Percentiles rank a stretch among this genome's conserved stretches.
Conservation (phyloP, 2,888 invertebrate species). For the Sphaerophoria rueppellii region DNA sequence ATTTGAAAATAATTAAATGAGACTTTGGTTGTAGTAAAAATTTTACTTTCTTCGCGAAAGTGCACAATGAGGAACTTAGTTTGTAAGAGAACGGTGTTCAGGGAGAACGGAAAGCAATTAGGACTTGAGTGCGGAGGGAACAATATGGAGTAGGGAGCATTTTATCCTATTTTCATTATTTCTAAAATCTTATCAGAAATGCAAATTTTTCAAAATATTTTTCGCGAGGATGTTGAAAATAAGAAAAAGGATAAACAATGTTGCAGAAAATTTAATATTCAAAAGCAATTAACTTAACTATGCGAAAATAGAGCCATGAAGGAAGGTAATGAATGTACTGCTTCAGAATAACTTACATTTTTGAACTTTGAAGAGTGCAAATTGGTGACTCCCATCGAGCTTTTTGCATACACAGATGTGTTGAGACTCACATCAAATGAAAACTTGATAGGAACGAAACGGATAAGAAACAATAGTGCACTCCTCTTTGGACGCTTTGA, state of each 20-base stretch:
- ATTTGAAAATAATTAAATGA: constrained; percentile 30
- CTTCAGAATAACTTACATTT: too few relatives aligned
- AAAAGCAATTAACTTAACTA: too few relatives aligned
- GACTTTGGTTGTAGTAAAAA: background rate
- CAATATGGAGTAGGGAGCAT: constrained; percentile 1
- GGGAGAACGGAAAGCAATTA: constrained; percentile 22
- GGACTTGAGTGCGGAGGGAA: constrained; percentile 19
- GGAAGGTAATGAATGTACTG: too few relatives aligned
- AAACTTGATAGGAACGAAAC: too few relatives aligned
- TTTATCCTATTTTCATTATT: background rate
- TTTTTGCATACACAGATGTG: too few relatives aligned
- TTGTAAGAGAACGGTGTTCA: background rate
- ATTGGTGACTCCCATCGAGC: too few relatives aligned
- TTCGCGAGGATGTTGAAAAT: background rate
- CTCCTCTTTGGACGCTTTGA: too few relatives aligned
- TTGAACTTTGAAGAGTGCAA: too few relatives aligned
- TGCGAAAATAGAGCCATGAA: too few relatives aligned
- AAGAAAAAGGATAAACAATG: background rate
- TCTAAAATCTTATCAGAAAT: constrained; percentile 16
- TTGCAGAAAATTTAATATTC: background rate
- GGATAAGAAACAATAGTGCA: too few relatives aligned
- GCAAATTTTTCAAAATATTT: background rate
- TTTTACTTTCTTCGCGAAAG: too few relatives aligned
- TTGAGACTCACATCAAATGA: too few relatives aligned
- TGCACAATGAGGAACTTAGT: background rate